Percentiles rank a stretch among this genome's conserved stretches.
phyloP scores from a whole-genome alignment of 2,888 invertebrate species.

The Perithous albicinctus region DNA sequence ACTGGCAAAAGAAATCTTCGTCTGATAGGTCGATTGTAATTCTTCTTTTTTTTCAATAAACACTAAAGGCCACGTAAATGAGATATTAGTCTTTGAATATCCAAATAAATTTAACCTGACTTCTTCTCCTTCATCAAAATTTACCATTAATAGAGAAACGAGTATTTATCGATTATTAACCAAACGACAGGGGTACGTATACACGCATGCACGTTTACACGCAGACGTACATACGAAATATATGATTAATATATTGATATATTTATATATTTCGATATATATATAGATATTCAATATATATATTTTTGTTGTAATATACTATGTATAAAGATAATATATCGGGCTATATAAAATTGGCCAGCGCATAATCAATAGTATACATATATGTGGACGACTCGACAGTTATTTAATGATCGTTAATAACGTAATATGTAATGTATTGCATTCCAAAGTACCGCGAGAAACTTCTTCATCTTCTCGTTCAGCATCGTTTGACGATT shows the following conservation, averaged over 20 bases:
- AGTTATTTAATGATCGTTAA: constrained; percentile 31
- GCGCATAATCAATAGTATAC: constrained; percentile 35
- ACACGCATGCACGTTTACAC: constrained; percentile 81
- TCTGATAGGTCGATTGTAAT: no score
- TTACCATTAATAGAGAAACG: background rate
- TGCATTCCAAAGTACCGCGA: constrained; percentile 90
- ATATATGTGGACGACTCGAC: constrained; percentile 30
- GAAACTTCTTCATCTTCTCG: constrained; percentile 97
- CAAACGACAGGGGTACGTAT: constrained; percentile 76
- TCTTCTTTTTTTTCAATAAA: no score
- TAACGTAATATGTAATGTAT: constrained; percentile 49
- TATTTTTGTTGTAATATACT: constrained; percentile 13
- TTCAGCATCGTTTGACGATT: constrained; percentile 95
- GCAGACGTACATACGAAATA: constrained; percentile 71
- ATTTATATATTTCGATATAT: no score
- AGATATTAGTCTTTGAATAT: no score
- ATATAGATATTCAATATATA: constrained; percentile 26
- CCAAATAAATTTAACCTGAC: no score
- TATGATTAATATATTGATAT: constrained; percentile 62
- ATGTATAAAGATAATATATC: constrained; percentile 33
- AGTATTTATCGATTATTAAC: constrained; percentile 48
- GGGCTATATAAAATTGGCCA: constrained; percentile 49
- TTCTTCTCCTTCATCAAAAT: no score
- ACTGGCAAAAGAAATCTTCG: no score
- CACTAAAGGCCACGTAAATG: no score